Percentiles rank a stretch among this genome's conserved stretches.
These are phyloP conservation scores for Decapterus maruadsi DNA, from an alignment of 2,797 vertebrate genomes.

Conservation along the genomic window DNA sequence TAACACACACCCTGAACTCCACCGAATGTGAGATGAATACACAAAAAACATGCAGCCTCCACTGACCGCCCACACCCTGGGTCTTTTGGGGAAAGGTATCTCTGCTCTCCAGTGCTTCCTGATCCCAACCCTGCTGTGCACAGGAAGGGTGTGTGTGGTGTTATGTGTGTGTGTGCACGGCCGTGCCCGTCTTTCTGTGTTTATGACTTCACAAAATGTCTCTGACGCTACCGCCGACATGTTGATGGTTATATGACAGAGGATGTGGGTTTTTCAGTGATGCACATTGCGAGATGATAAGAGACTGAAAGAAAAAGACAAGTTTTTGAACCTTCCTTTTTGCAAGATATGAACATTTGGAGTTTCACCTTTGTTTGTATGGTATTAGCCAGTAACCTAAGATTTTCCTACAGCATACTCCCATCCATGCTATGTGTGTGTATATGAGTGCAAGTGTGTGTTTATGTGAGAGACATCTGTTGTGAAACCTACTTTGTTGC, in stretches of 20 bases:
- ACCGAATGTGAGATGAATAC: conserved; percentile 19
- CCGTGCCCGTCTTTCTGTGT: conserved; percentile 5
- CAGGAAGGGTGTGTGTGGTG: conserved; percentile 65
- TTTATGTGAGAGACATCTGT: conserved; percentile 29
- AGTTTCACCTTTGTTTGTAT: conserved; percentile 11
- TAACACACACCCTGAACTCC: conserved; percentile 43
- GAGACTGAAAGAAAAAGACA: conserved; percentile 17
- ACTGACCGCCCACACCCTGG: conserved; percentile 47
- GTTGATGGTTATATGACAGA: conserved; percentile 68
- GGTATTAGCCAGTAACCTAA: background rate
- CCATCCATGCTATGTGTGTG: conserved; percentile 17
- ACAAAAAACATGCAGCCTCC: conserved; percentile 17
- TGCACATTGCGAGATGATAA: conserved; percentile 43
- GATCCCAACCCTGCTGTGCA: conserved; percentile 46
- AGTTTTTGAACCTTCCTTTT: conserved; percentile 16
- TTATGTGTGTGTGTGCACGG: conserved; percentile 1
- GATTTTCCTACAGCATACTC: conserved; percentile 3
- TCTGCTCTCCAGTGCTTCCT: conserved; percentile 67
- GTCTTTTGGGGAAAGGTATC: conserved; percentile 49
- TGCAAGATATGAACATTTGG: background rate
- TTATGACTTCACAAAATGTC: conserved; percentile 8
- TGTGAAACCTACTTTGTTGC: conserved; percentile 42
- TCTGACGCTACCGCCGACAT: conserved; percentile 61
- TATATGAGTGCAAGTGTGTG: background rate
- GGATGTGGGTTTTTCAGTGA: conserved; percentile 78